Conservation (phyloP, 2,888 invertebrate species). For the Zelleria hepariella region DNA sequence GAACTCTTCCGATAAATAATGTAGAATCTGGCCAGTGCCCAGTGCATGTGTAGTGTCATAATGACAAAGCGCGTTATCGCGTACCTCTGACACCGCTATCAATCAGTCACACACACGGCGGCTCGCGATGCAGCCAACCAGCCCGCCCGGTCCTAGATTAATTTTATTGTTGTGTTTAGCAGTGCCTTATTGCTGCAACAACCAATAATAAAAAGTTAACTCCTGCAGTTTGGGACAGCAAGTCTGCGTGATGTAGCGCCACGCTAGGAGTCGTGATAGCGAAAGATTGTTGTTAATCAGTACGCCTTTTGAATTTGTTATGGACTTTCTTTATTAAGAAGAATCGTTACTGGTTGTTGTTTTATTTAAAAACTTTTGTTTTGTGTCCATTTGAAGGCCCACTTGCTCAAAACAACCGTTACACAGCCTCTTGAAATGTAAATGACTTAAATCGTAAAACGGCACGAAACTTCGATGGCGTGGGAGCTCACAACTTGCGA, state of each 20-base stretch:
- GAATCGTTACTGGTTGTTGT: background rate
- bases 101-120: slow-evolving; percentile 7
- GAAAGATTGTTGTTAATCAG: background rate
- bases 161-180: no score
- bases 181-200: no score
- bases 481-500: background rate
- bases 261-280: background rate
- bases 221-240: no score
- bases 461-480: slow-evolving; percentile 6
- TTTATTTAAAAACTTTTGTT: background rate
- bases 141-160: no score
- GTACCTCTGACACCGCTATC: slow-evolving; percentile 8
- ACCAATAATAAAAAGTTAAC: no score
- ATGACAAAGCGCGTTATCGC: slow-evolving; percentile 9
- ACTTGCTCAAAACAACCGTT: slow-evolving; percentile 19
- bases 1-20: background rate
- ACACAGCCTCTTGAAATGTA: slow-evolving; percentile 45
- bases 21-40: no score
- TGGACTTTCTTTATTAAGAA: background rate
- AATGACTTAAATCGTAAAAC: slow-evolving; percentile 45
- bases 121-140: no score
- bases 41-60: background rate
- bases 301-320: background rate
- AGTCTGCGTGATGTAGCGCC: no score
- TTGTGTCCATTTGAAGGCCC: background rate